Conservation (phyloP, 2,888 invertebrate genomes). For the Acheta domesticus region DNA sequence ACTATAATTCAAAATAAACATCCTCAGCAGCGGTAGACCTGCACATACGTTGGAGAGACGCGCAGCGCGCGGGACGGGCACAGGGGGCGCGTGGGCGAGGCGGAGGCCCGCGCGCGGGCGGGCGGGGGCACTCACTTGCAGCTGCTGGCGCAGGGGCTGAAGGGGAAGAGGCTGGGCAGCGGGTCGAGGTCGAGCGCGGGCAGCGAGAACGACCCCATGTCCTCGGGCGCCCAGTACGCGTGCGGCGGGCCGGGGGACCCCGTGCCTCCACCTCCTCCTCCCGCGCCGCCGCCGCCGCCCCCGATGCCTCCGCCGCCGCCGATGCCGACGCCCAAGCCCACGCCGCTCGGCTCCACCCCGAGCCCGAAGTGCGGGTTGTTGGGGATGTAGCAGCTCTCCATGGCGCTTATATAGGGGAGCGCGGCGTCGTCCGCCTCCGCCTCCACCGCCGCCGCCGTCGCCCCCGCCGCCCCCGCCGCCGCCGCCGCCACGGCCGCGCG, state of each 20-base stretch:
- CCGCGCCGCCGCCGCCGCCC: constrained; percentile 19
- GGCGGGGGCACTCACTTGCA: constrained; percentile 64
- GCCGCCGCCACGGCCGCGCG: background rate
- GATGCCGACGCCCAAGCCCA: constrained; percentile 27
- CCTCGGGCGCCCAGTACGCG: constrained; percentile 56
- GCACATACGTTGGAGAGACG: too few species aligned
- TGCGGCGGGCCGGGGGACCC: constrained; percentile 27
- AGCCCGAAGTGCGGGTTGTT: constrained; percentile 40
- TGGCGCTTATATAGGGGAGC: constrained; percentile 27
- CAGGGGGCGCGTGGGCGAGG: too few species aligned
- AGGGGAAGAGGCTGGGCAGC: constrained; percentile 79
- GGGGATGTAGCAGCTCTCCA: constrained; percentile 42
- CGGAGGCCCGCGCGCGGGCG: too few species aligned
- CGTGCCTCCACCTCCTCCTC: constrained; percentile 27
- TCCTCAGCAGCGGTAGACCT: too few species aligned
- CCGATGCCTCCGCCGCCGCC: constrained; percentile 21
- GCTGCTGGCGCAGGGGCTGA: constrained; percentile 73
- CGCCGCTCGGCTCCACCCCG: constrained; percentile 29
- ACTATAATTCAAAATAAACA: too few species aligned
- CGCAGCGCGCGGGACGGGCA: too few species aligned
- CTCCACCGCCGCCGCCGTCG: background rate
- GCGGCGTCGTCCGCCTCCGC: background rate
- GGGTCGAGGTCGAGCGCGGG: constrained; percentile 83
- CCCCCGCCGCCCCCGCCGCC: background rate
- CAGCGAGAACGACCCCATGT: constrained; percentile 81